phyloP scores from a whole-genome alignment of 1,140 invertebrate species.

The Ceratina australensis region DNA sequence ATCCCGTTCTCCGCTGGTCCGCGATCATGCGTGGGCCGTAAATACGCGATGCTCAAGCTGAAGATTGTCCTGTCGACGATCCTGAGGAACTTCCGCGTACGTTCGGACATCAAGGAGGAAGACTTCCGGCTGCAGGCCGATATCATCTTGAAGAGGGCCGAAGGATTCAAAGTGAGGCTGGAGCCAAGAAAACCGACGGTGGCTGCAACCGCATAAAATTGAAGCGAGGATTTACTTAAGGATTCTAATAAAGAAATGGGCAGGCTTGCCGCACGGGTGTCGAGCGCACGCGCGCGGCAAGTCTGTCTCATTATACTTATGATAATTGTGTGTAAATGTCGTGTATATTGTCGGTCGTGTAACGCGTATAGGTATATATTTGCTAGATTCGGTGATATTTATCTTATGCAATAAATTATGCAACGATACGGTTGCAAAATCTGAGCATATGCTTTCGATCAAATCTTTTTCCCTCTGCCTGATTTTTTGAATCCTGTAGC shows the following conservation, averaged over 20 bases:
- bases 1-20: constrained; percentile 93
- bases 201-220: constrained; percentile 63
- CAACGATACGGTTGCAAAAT: constrained; percentile 68
- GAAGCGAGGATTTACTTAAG: too few relatives aligned
- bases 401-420: constrained; percentile 75
- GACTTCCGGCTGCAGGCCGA: constrained; percentile 89
- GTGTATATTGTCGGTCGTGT: constrained; percentile 65
- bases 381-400: constrained; percentile 68
- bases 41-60: constrained; percentile 92
- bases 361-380: constrained; percentile 54
- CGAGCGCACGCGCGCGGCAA: not conserved
- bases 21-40: constrained; percentile 91
- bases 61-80: constrained; percentile 93
- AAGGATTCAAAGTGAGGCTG: constrained; percentile 87
- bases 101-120: constrained; percentile 84
- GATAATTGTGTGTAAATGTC: constrained; percentile 57
- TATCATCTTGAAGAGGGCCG: constrained; percentile 90
- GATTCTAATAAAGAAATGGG: too few relatives aligned
- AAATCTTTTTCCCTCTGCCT: not conserved
- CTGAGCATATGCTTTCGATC: not conserved
- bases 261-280: too few relatives aligned
- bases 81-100: constrained; percentile 88
- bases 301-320: not conserved
- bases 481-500: too few relatives aligned
- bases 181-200: constrained; percentile 81